A percentile compares a stretch with the other conserved stretches of the same genome.
These are phyloP conservation scores for Ornithorhynchus anatinus DNA, from an alignment of 2,113 vertebrate species.

Conservation along the genomic window DNA sequence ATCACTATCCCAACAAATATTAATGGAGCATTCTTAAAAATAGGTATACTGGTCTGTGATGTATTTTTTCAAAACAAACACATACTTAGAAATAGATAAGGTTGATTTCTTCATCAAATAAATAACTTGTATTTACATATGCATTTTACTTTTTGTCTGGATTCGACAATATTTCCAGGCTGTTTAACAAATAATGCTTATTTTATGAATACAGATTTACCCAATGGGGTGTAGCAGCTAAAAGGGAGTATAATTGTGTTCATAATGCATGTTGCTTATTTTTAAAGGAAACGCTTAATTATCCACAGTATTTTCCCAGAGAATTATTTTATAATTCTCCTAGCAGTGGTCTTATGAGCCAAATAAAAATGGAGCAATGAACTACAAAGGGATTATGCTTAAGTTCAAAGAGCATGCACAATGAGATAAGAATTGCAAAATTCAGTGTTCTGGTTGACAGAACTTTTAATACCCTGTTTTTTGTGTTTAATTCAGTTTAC, in stretches of 20 bases:
- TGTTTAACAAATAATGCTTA: not conserved
- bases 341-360: not conserved
- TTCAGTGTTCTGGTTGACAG: not conserved
- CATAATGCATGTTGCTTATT: slow-evolving; percentile 1
- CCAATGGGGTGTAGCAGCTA: not conserved
- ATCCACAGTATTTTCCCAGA: slow-evolving; percentile 11
- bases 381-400: not conserved
- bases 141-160: not conserved
- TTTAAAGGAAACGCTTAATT: slow-evolving; percentile 19
- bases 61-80: no score
- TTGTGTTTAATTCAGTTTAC: slow-evolving; percentile 8
- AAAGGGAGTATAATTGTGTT: not conserved
- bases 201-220: not conserved
- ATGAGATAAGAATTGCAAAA: not conserved
- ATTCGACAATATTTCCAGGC: not conserved
- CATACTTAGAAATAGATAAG: not conserved
- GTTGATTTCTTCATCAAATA: not conserved
- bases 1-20: no score
- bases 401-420: not conserved
- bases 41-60: no score
- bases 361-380: not conserved
- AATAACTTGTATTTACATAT: not conserved
- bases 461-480: no score
- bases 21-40: no score
- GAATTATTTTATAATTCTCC: slow-evolving; percentile 24